Conservation (phyloP, 2,888 invertebrate species). For the Eristalis arbustorum region DNA sequence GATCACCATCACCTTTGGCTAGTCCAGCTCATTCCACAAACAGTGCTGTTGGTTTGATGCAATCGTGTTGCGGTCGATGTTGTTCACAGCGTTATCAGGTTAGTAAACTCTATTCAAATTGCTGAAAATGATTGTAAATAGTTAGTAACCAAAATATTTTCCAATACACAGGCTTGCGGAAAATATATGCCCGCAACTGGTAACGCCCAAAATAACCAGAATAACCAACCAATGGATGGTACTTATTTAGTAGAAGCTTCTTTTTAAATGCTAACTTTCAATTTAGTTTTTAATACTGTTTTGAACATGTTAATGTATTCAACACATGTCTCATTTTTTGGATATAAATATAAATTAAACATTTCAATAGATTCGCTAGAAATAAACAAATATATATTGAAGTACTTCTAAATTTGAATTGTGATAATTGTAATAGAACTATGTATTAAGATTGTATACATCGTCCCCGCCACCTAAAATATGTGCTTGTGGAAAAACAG, state of each 20-base stretch:
- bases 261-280: constrained; percentile 82
- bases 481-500: background rate
- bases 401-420: constrained; percentile 49
- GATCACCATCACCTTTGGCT: constrained; percentile 92
- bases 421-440: constrained; percentile 54
- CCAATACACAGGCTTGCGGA: constrained; percentile 86
- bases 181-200: constrained; percentile 93
- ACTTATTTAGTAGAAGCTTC: constrained; percentile 92
- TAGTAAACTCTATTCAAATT: background rate
- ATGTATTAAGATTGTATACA: constrained; percentile 32
- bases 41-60: constrained; percentile 85
- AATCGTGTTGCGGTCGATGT: constrained; percentile 91
- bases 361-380: constrained; percentile 5
- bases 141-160: background rate
- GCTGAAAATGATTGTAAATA: background rate
- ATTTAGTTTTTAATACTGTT: background rate
- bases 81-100: constrained; percentile 95
- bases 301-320: background rate
- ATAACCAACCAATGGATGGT: constrained; percentile 90
- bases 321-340: background rate
- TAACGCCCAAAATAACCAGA: constrained; percentile 89
- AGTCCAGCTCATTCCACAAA: constrained; percentile 93
- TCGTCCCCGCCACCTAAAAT: constrained; percentile 15
- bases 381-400: background rate
- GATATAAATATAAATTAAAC: background rate